Evolutionary conservation across 1,140 invertebrate genomes (phyloP), one percentile per base, ranked within the genome.

Genomic region (Ips typographus): DNA sequence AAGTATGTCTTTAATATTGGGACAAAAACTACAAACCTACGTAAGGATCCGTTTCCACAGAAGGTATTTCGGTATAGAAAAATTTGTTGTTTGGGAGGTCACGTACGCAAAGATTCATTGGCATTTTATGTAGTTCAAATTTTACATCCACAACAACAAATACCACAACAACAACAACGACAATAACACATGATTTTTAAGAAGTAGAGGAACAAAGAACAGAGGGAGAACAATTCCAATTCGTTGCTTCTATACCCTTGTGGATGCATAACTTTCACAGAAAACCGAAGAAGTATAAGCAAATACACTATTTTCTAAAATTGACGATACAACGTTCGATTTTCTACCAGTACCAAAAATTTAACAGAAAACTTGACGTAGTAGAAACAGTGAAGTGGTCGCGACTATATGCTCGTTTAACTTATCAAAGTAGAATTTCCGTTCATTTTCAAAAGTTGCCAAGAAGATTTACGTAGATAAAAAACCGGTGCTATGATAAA

Each of bases 171-270:
- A 22, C 57, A 60, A 60, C 64, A 66, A 56, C 64, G 47, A n/a
- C 65, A 60, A 68, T 60, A 69, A 69, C 67, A 62, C 49, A 69
- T 69, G 52, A 69, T 69, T 69, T 69, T 69, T 53, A 69, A 63
- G 43, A 68, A 68, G 43, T 69, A 69, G 47, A 69, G 67, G 60
- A 69, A 69, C 1, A 62, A 53, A 3, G 67, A 62, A 44, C 60
- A 62, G 7, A 69, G 52, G 40, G 67, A 69, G 37, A 69, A 63
- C 36, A 62, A 7, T 60, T 52, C 67, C 22, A 69, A 44, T 56
- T 69, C 67, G 60, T 56, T 53, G n/a, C 42, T 56, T 56, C 53
- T 69, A 37, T 63, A 63, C 49, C 62, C 67, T 69, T 63, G 44
- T 7, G 67, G 51, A 51, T 47, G 38, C 67, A 69, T 69, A 56